phyloP scores from a whole-genome alignment of 2,113 vertebrate genomes.

The Noctilio leporinus region DNA sequence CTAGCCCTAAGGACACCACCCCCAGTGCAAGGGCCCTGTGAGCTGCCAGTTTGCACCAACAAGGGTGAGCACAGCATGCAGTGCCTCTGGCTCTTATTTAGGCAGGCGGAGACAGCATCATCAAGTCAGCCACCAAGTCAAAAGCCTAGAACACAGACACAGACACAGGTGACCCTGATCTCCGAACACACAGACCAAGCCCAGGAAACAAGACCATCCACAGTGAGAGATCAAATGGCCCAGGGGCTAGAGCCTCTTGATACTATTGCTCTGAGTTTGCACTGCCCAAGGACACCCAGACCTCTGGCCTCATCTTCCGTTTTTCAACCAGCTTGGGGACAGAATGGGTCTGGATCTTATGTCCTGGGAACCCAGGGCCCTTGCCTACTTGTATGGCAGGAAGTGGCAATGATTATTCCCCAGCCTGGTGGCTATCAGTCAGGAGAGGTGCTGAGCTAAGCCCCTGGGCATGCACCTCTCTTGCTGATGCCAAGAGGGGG shows the following conservation, averaged over 20 bases:
- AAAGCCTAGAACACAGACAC: background rate
- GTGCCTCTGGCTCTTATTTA: rapidly evolving
- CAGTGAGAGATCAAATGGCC: background rate
- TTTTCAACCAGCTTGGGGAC: background rate
- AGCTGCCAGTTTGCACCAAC: background rate
- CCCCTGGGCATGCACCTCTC: background rate
- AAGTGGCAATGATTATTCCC: background rate
- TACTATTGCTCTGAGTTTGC: rapidly evolving
- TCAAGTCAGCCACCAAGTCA: background rate
- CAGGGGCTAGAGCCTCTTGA: background rate
- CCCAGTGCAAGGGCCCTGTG: background rate
- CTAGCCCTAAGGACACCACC: background rate
- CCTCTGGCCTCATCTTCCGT: background rate
- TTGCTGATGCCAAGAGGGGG: background rate
- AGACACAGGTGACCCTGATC: background rate
- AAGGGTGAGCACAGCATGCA: no score
- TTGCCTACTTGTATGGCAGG: background rate
- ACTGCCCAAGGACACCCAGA: background rate
- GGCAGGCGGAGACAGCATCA: background rate
- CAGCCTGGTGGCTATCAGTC: rapidly evolving
- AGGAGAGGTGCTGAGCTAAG: background rate
- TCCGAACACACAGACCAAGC: background rate
- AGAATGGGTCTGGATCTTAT: background rate
- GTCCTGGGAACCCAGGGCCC: background rate
- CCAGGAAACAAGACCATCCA: background rate